Evolutionary conservation across 2,113 vertebrate species (phyloP).

Genomic region (Pseudois nayaur): DNA sequence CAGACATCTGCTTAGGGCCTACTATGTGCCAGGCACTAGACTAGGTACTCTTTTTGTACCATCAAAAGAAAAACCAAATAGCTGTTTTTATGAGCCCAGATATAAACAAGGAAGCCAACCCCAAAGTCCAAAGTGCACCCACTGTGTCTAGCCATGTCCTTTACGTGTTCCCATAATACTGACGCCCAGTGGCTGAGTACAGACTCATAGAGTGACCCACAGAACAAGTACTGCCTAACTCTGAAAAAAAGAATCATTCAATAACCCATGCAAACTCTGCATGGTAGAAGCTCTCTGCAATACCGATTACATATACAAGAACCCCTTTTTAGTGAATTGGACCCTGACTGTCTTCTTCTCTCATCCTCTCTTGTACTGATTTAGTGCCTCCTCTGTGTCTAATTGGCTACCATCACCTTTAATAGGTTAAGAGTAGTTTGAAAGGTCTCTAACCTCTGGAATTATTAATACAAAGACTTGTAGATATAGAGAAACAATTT

Average conservation of each 20-base stretch:
- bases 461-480: constrained; percentile 60
- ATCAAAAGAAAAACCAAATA: not conserved
- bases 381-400: constrained; percentile 80
- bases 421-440: constrained; percentile 77
- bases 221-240: not conserved
- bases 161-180: not conserved
- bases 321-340: constrained; percentile 84
- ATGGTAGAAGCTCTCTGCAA: constrained; percentile 45
- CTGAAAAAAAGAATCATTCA: not conserved
- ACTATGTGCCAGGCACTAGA: not conserved
- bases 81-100: not conserved
- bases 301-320: constrained; percentile 55
- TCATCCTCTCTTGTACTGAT: constrained; percentile 76
- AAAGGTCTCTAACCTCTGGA: constrained; percentile 79
- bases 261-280: not conserved
- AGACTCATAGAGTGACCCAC: not conserved
- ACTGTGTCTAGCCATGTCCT: not conserved
- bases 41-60: not conserved
- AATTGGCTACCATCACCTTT: constrained; percentile 84
- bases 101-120: not conserved
- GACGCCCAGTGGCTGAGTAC: not conserved
- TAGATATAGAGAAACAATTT: constrained; percentile 76
- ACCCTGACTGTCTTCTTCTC: constrained; percentile 72
- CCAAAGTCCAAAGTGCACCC: not conserved
- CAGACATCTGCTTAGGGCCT: not conserved